Evolutionary conservation across 2,797 vertebrate species (phyloP).

Genomic region (Heteromormyrus szaboi): DNA sequence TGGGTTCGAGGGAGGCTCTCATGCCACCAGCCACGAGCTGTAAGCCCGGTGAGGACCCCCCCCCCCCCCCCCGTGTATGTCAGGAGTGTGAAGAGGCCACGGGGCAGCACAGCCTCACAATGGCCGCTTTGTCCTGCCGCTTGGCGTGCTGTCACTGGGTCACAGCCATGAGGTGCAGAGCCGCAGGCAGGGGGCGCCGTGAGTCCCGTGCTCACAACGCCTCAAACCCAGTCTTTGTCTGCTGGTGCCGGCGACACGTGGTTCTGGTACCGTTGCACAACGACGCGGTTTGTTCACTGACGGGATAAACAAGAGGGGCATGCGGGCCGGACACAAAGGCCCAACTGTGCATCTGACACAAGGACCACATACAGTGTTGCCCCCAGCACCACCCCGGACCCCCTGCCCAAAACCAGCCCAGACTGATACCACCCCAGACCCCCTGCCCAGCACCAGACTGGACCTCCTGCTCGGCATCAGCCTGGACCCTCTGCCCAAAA

Average conservation of each 20-base stretch:
- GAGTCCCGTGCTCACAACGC: neutral
- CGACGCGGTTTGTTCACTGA: neutral
- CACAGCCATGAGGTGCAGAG: neutral
- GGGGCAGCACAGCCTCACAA: neutral
- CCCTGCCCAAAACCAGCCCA: neutral
- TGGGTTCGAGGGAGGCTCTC: neutral
- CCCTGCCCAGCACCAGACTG: neutral
- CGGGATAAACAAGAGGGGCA: neutral
- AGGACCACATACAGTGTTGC: neutral
- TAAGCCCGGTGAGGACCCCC: neutral
- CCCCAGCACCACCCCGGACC: neutral
- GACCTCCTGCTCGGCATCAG: neutral
- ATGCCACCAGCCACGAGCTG: neutral
- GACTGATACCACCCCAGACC: neutral
- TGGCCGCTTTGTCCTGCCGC: neutral
- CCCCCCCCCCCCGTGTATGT: neutral
- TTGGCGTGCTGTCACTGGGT: neutral
- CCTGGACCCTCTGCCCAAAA: neutral
- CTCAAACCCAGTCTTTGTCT: neutral
- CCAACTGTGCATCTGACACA: slow-evolving; percentile 17
- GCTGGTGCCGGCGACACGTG: neutral
- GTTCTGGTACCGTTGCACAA: neutral
- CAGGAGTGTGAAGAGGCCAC: neutral
- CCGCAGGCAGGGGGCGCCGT: neutral
- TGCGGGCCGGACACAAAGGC: neutral